Evolutionary conservation across 2,113 vertebrate species (phyloP), one percentile per base, ranked within the genome.

Genomic region (Hassar affinis): DNA sequence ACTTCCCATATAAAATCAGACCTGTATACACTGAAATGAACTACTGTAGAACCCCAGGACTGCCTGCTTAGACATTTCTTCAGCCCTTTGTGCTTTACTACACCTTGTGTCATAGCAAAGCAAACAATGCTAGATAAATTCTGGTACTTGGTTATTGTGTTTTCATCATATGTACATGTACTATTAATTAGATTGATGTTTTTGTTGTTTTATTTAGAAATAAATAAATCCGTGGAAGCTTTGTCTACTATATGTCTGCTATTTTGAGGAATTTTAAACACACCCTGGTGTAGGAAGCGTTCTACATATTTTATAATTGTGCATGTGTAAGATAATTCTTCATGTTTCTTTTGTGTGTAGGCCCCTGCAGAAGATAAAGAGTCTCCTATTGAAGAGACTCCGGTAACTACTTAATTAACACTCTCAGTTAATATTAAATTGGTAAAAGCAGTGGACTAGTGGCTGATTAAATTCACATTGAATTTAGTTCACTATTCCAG

Each of bases 381-480:
- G 88, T 88, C 87, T 87, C 87, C 87, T 57, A 87, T 86, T 75
- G 87, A 89, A 81, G 87, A 87, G 82, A 78, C 85, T 88, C 86
- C 66, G 90, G 90, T 90, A 90, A 89, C 81, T 88, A 85, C 79
- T 62, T 66, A 76, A 86, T 75, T 62, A 81, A 77, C 51, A 54
- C 25, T 71, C 57, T 72, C 1, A 51, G 7, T 79, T 75, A 10
- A 7, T 84, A 30, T 51, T 75, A 8, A 6, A 25, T 15, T 66
- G 51, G 3, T 64, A 62, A 62, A 62, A 14, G 5, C 30, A 22
- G n/a, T 84, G 47, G 35, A 12, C 9, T 54, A 64, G 27, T 84
- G 64, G 52, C 15, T 51, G 27, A 52, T 33, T 54, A 30, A 30
- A 42, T 45, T 74, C 3, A 61, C 61, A 14, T n/a, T 79, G 62